Conservation (phyloP, 2,113 vertebrate species). For the Phaetusa simplex region DNA sequence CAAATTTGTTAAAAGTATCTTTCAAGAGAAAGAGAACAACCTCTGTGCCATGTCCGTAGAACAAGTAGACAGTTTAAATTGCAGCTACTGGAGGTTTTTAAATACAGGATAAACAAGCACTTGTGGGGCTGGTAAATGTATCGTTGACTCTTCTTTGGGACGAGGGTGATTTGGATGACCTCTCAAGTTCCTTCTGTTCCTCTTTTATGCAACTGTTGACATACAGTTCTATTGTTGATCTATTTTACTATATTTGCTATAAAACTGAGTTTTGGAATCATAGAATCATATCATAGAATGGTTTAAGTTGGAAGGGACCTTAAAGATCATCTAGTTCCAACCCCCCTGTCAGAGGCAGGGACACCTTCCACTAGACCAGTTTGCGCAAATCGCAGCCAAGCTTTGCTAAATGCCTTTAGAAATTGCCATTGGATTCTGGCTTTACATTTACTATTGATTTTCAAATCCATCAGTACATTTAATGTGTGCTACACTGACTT, state of each 20-base stretch:
- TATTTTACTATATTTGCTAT: not conserved
- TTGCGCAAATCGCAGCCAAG: not conserved
- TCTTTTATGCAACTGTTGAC: not conserved
- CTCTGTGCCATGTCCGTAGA: not conserved
- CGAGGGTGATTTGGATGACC: not conserved
- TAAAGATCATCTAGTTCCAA: not conserved
- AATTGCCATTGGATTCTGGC: not conserved
- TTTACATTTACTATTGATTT: not conserved
- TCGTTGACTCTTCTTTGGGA: not conserved
- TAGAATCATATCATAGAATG: not conserved
- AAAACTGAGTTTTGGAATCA: not conserved
- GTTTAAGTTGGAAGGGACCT: not conserved
- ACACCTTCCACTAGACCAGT: not conserved
- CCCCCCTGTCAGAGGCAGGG: not conserved
- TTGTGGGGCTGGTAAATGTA: not conserved
- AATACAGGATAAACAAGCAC: not conserved
- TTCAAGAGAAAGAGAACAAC: not conserved
- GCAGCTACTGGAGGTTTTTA: not conserved
- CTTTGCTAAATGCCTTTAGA: not conserved
- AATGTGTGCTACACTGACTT: not conserved
- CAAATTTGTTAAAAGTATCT: not conserved
- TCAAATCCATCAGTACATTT: not conserved
- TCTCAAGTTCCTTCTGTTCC: not conserved
- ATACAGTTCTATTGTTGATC: not conserved
- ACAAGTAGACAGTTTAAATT: not conserved